A percentile compares a stretch with the other conserved stretches of the same genome.
phyloP scores from a whole-genome alignment of 2,797 vertebrate species.

The Emys orbicularis region DNA sequence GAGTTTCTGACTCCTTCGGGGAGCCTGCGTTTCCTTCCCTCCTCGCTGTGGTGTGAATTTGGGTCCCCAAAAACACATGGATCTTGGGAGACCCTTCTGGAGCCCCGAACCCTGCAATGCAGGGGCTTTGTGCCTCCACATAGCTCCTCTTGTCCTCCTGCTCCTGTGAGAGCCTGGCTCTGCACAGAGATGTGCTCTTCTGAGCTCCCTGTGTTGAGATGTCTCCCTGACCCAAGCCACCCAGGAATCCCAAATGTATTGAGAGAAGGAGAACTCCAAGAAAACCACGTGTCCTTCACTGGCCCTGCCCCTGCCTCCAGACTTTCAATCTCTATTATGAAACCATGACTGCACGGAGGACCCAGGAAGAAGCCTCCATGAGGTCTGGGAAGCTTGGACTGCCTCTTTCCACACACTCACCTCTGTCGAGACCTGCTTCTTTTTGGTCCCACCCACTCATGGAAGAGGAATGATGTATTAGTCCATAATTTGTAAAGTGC shows the following conservation, averaged over 20 bases:
- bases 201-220: not conserved
- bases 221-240: not conserved
- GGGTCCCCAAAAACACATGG: not conserved
- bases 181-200: not conserved
- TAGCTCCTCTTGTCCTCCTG: not conserved
- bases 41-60: rapidly evolving
- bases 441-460: not conserved
- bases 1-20: not conserved
- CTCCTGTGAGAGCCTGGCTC: not conserved
- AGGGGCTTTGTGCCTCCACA: not conserved
- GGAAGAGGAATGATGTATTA: not conserved
- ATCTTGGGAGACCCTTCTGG: not conserved
- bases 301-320: not conserved
- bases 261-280: not conserved
- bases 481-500: not conserved
- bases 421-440: not conserved
- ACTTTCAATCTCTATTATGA: not conserved
- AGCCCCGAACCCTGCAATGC: not conserved
- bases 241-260: not conserved
- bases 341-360: not conserved
- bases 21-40: not conserved
- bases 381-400: not conserved
- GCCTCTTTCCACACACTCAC: not conserved
- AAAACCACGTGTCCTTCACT: not conserved
- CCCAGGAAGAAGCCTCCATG: not conserved